Conservation (phyloP, 2,888 invertebrate genomes). For the Hydraecia micacea region DNA sequence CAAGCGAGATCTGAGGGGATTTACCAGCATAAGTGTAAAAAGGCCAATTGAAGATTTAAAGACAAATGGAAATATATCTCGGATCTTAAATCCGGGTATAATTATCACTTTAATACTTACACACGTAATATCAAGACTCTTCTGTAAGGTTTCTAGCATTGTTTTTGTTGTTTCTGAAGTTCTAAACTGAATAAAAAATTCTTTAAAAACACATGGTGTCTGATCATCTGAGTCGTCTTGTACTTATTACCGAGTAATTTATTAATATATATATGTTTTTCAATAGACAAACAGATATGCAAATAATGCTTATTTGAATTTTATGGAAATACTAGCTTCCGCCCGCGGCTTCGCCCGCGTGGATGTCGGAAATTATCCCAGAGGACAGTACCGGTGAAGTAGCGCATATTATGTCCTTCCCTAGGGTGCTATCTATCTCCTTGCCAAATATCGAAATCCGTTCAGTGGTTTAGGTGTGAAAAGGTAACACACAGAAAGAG, state of each 20-base stretch:
- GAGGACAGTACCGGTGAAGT: no score
- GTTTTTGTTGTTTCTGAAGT: background rate
- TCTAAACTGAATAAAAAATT: background rate
- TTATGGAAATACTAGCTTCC: no score
- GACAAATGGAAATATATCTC: background rate
- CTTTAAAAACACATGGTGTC: background rate
- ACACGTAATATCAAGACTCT: background rate
- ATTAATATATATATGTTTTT: slow-evolving; percentile 39
- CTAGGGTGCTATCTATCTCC: no score
- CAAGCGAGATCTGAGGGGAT: background rate
- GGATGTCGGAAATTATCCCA: no score
- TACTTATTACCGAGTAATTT: slow-evolving; percentile 19
- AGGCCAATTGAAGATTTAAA: background rate
- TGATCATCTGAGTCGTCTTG: slow-evolving; percentile 21
- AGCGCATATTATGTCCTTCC: no score
- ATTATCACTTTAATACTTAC: background rate
- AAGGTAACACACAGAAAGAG: no score
- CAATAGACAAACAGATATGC: slow-evolving; percentile 7
- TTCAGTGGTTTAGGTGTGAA: no score
- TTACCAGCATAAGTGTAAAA: background rate
- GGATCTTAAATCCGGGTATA: background rate
- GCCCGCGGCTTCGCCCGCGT: no score
- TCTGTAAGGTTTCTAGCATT: background rate
- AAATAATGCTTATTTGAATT: slow-evolving; percentile 8
- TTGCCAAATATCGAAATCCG: no score